Evolutionary conservation across 53 echinoderm and acorn worm species (phyloP).

Genomic region (Actinopyga echinites): DNA sequence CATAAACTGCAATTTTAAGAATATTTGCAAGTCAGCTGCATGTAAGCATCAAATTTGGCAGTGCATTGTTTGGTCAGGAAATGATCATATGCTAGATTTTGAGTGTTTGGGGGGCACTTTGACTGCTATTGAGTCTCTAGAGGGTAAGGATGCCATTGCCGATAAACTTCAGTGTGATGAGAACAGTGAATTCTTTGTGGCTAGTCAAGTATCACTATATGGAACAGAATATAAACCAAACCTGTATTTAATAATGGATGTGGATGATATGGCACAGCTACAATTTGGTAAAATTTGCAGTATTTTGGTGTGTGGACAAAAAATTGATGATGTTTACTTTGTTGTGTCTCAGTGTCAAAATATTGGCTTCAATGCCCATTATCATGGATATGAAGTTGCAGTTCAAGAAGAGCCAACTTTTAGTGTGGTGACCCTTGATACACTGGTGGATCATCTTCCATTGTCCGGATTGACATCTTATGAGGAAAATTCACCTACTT

Average conservation of each 20-base stretch:
- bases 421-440: background rate
- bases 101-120: conserved; percentile 24
- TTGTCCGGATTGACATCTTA: conserved; percentile 1
- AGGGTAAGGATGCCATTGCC: background rate
- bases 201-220: conserved; percentile 40
- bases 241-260: conserved; percentile 4
- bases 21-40: conserved; percentile 58
- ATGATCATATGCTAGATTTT: conserved; percentile 10
- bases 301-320: conserved; percentile 45
- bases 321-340: conserved; percentile 30
- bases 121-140: background rate
- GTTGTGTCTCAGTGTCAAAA: conserved; percentile 13
- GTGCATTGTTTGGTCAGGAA: conserved; percentile 37
- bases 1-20: conserved; percentile 63
- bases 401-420: background rate
- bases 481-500: background rate
- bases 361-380: conserved; percentile 40
- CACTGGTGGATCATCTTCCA: background rate
- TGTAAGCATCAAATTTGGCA: conserved; percentile 62
- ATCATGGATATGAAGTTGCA: conserved; percentile 34
- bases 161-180: conserved; percentile 19
- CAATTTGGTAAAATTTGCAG: conserved; percentile 26
- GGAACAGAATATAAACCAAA: conserved; percentile 51
- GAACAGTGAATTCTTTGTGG: conserved; percentile 42
- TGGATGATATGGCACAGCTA: conserved; percentile 13